Evolutionary conservation across 2,888 invertebrate genomes (phyloP).

Genomic region (Meiosimyza decipiens): DNA sequence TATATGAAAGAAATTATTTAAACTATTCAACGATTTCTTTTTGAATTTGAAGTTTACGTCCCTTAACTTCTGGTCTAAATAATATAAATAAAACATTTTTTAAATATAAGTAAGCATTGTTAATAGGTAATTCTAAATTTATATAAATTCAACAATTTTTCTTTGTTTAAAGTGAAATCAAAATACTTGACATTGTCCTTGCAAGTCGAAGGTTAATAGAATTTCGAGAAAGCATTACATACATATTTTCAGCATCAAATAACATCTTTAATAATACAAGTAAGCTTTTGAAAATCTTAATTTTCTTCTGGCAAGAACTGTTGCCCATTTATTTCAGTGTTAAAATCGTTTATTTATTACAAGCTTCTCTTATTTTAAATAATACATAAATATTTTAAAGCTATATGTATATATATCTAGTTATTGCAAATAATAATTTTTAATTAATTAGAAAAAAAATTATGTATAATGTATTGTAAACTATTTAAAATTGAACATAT

Average conservation of each 20-base stretch:
- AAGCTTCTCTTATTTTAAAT: slow-evolving; percentile 33
- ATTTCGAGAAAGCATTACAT: slow-evolving; percentile 16
- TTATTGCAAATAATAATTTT: slow-evolving; percentile 39
- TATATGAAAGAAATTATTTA: not conserved
- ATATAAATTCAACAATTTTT: slow-evolving; percentile 7
- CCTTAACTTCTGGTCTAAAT: not conserved
- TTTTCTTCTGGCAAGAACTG: not conserved
- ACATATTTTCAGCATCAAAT: slow-evolving; percentile 43
- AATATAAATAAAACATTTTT: not conserved
- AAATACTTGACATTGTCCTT: too few relatives aligned
- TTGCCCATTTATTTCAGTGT: not conserved
- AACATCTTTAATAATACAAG: slow-evolving; percentile 33
- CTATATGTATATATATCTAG: slow-evolving; percentile 42
- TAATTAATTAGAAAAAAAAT: slow-evolving; percentile 35
- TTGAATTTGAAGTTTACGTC: not conserved
- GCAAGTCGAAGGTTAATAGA: slow-evolving; percentile 7
- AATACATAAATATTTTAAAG: slow-evolving; percentile 5
- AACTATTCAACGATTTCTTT: not conserved
- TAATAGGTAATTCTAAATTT: not conserved
- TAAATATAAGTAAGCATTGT: not conserved
- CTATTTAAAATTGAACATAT: slow-evolving; percentile 39
- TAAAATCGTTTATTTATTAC: slow-evolving; percentile 36
- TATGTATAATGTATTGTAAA: slow-evolving; percentile 44
- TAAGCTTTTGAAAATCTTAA: slow-evolving; percentile 39
- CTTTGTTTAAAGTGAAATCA: not conserved